Conservation (phyloP, 2,113 vertebrate genomes). For the Hemiscyllium ocellatum region DNA sequence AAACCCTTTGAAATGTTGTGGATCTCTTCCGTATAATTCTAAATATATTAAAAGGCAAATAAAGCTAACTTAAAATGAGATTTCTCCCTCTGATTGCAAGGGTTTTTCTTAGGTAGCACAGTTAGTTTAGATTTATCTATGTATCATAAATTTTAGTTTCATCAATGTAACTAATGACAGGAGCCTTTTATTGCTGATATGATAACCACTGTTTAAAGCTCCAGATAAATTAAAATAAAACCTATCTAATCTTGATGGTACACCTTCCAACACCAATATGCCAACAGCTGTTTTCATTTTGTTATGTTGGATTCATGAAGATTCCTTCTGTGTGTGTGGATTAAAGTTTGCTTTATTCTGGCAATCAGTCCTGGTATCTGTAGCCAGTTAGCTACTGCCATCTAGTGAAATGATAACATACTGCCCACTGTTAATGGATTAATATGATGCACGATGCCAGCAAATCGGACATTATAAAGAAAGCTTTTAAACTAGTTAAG, state of each 20-base stretch:
- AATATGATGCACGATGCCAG: neutral
- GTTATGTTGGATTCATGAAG: conserved; percentile 7
- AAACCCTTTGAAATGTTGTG: neutral
- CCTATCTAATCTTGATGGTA: neutral
- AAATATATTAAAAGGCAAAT: neutral
- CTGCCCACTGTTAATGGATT: neutral
- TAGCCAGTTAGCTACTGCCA: conserved; percentile 12
- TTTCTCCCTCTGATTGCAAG: neutral
- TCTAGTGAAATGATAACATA: conserved; percentile 12
- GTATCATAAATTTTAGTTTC: neutral
- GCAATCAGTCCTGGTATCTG: neutral
- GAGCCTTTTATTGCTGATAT: neutral
- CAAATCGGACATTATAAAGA: neutral
- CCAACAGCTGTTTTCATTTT: conserved; percentile 4
- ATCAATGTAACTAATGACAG: neutral
- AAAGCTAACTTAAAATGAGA: neutral
- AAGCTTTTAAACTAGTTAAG: neutral
- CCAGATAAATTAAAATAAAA: neutral
- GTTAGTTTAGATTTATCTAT: neutral
- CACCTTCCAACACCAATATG: neutral
- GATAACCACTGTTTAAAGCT: neutral
- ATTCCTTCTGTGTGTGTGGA: neutral
- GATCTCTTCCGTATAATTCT: neutral
- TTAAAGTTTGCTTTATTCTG: neutral
- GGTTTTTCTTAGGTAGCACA: neutral